A percentile compares a stretch with the other conserved stretches of the same genome.
Evolutionary conservation across 2,113 vertebrate species (phyloP).

Genomic region (Etheostoma cragini): DNA sequence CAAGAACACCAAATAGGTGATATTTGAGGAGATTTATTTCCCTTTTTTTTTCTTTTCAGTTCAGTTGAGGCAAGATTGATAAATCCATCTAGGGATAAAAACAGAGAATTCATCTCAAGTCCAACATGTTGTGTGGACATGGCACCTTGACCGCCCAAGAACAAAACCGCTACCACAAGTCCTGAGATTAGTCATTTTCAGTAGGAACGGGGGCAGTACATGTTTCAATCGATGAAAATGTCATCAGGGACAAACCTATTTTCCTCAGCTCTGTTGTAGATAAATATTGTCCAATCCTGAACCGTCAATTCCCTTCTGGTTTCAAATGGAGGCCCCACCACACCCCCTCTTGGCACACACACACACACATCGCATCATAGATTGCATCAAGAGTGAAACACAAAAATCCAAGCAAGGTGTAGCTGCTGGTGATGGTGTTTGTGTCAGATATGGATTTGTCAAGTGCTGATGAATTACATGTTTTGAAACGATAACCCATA

Average conservation of each 20-base stretch:
- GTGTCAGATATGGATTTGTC: conserved; percentile 78
- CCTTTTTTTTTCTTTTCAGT: conserved; percentile 9
- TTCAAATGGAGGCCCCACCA: conserved; percentile 52
- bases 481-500: conserved; percentile 70
- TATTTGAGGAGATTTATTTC: conserved; percentile 1
- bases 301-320: conserved; percentile 66
- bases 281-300: conserved; percentile 78
- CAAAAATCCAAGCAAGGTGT: conserved; percentile 40
- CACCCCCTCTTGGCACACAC: conserved; percentile 7
- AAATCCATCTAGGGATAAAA: conserved; percentile 74
- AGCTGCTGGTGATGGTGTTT: conserved; percentile 51
- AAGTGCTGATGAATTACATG: conserved; percentile 75
- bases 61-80: conserved; percentile 58
- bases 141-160: conserved; percentile 68
- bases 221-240: conserved; percentile 84
- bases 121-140: conserved; percentile 67
- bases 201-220: conserved; percentile 62
- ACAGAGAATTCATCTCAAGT: conserved; percentile 66
- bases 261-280: conserved; percentile 78
- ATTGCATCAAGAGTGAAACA: conserved; percentile 72
- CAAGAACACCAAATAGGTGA: conserved; percentile 34
- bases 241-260: conserved; percentile 83
- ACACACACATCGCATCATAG: conserved; percentile 50
- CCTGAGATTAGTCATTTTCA: conserved; percentile 79
- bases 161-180: conserved; percentile 59